Base-by-base conservation (phyloP, 2,113 vertebrate species). In the Martes martes region DNA sequence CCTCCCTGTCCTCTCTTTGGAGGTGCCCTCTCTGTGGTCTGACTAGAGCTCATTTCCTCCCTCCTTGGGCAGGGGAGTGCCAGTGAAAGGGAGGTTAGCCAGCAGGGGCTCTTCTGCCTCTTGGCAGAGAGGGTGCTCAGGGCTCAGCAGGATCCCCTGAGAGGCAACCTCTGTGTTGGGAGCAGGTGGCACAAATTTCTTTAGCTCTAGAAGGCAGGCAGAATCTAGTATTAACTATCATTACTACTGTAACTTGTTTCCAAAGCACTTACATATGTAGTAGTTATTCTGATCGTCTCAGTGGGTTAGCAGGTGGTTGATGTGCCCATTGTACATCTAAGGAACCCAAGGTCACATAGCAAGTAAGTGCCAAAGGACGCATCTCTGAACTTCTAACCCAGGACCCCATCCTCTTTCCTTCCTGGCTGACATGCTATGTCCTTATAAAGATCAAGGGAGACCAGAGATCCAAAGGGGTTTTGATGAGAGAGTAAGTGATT, bases 101-200 rank as follows among this genome's bases (percentile, higher is more conserved):
- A 83, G 45, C 28, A n/a, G 36, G 9, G 36, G 23, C 3, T 85
- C 24, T 61, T 61, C 59, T 61, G 59, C 57, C 57, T 65, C 80
- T 89, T 21, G 84, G 50, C 42, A 19, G 85, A 36, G 82, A 94
- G 52, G 45, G 50, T 73, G 18, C 57, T 69, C 81, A 52, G 84
- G 67, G 65, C 63, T 80, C 83, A 78, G 55, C 45, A 79, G 52
- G 45, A 63, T 89, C 36, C 57, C 36, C n/a, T 47, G 83, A 97
- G 92, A 88, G 84, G 55, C 45, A 91, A 50, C 42, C n/a, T 92
- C 18, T 76, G 61, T 80, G 55, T 73, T 94, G 57, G 89, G 52
- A 92, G 59, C 94, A 93, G 88, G 76, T 86, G 84, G 88, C 39
- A 63, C 15, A 78, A 16, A 18, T 84, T 87, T 96, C 42, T 94